Percentiles rank a stretch among this genome's conserved stretches.
phyloP scores from a whole-genome alignment of 2,888 invertebrate genomes.

The Reticulitermes lucifugus region DNA sequence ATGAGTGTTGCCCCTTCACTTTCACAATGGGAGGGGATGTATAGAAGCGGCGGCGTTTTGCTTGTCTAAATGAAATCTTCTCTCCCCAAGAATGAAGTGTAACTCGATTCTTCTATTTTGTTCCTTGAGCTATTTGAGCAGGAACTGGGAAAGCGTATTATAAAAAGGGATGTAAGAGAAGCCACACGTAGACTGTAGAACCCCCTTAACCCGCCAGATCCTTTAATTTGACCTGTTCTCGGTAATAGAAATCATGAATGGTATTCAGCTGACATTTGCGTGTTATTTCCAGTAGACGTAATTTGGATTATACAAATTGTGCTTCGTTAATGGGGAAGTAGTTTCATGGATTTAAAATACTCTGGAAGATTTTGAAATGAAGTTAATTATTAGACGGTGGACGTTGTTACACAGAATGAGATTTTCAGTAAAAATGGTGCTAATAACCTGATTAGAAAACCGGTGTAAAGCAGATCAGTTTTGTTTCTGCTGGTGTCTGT shows the following conservation, averaged over 20 bases:
- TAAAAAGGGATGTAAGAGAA: slow-evolving; percentile 27
- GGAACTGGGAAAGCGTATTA: not conserved
- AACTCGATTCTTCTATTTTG: slow-evolving; percentile 19
- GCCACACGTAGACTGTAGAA: slow-evolving; percentile 15
- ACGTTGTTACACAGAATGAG: not conserved
- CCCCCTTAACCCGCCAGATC: not conserved
- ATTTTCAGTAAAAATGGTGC: slow-evolving; percentile 2
- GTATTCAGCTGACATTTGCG: not conserved
- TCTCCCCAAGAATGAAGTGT: slow-evolving; percentile 24
- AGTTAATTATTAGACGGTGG: not conserved
- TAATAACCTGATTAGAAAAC: not conserved
- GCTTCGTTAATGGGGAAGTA: too few species aligned
- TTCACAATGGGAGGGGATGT: slow-evolving; percentile 7
- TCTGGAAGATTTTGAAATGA: not conserved
- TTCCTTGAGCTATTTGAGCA: not conserved
- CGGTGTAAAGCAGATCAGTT: too few species aligned
- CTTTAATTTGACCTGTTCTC: slow-evolving; percentile 34
- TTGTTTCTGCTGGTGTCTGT: not conserved
- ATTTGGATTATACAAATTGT: too few species aligned
- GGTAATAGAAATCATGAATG: slow-evolving; percentile 18
- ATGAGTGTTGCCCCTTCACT: slow-evolving; percentile 37
- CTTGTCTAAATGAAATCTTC: slow-evolving; percentile 42
- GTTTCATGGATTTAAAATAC: too few species aligned
- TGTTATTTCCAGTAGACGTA: not conserved
- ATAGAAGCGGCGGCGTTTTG: slow-evolving; percentile 28